A percentile compares a stretch with the other conserved stretches of the same genome.
These are phyloP conservation scores for Urocitellus parryii DNA, from an alignment of 2,113 vertebrate genomes.

Conservation along the genomic window DNA sequence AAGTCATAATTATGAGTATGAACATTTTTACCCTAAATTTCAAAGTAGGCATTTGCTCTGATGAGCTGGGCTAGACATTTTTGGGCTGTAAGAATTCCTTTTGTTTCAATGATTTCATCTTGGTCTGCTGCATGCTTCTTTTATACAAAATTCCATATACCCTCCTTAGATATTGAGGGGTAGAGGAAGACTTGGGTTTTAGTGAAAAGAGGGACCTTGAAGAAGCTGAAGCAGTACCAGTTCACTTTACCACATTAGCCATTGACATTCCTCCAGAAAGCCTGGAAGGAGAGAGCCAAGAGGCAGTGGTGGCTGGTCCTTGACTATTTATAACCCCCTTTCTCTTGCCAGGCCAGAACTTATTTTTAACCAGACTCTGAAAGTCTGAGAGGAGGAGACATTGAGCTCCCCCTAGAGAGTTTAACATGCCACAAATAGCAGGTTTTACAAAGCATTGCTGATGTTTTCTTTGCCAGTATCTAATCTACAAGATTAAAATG, in stretches of 20 bases:
- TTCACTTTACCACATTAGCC: background rate
- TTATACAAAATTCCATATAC: background rate
- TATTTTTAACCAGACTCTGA: conserved; percentile 38
- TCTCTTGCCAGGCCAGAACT: background rate
- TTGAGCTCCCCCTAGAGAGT: conserved; percentile 68
- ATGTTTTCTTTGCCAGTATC: background rate
- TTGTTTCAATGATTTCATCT: background rate
- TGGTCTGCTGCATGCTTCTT: background rate
- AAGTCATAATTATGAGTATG: background rate
- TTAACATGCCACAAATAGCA: background rate
- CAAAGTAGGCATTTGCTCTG: background rate
- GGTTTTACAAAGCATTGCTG: background rate
- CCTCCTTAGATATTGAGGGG: background rate
- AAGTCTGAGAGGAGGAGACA: background rate
- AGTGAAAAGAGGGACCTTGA: background rate
- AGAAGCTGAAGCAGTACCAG: background rate
- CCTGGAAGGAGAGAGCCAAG: background rate
- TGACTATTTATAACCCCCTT: conserved; percentile 34
- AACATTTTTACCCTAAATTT: background rate
- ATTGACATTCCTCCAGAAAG: conserved; percentile 56
- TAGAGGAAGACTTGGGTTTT: background rate
- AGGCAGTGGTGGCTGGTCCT: background rate
- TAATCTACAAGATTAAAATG: conserved; percentile 5
- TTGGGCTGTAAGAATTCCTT: background rate
- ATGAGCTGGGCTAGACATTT: background rate